Percentiles rank a stretch among this genome's conserved stretches.
These are phyloP conservation scores for Caenorhabditis parvicauda DNA, from an alignment of 2,888 invertebrate species.

Conservation along the genomic window DNA sequence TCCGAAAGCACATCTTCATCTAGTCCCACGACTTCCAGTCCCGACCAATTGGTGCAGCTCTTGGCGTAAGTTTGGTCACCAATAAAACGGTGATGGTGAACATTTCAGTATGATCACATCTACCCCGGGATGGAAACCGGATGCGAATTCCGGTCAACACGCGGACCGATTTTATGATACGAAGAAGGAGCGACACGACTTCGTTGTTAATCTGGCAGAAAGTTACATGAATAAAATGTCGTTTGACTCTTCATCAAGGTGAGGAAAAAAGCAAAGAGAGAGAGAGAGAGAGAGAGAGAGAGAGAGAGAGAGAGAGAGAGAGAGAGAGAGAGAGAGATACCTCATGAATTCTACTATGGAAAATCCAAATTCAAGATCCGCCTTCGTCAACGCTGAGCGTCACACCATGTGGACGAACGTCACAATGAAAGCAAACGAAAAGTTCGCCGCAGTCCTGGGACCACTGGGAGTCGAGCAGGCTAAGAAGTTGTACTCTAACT, in stretches of 20 bases:
- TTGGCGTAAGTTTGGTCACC: no score
- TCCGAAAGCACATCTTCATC: no score
- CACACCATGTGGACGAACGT: slow-evolving; percentile 28
- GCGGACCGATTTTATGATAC: slow-evolving; percentile 5
- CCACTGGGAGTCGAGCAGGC: slow-evolving; percentile 20
- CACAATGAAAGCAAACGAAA: slow-evolving; percentile 17
- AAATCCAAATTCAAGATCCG: slow-evolving; percentile 10
- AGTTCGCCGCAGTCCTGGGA: slow-evolving; percentile 10
- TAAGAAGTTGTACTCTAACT: slow-evolving; percentile 35
- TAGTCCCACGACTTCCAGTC: no score
- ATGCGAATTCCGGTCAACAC: no score
- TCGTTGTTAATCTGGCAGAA: slow-evolving; percentile 19
- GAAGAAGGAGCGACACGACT: slow-evolving; percentile 29
- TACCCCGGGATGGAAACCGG: no score
- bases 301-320: not conserved
- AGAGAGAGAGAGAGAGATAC: not conserved
- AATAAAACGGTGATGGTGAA: no score
- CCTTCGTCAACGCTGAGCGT: slow-evolving; percentile 19
- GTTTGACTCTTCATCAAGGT: slow-evolving; percentile 25
- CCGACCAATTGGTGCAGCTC: no score
- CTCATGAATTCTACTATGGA: not conserved
- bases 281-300: not conserved
- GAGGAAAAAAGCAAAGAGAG: not conserved
- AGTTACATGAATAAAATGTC: slow-evolving; percentile 24
- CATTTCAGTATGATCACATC: no score